Conservation (phyloP, 2,888 invertebrate genomes). For the Ochropacha duplaris region DNA sequence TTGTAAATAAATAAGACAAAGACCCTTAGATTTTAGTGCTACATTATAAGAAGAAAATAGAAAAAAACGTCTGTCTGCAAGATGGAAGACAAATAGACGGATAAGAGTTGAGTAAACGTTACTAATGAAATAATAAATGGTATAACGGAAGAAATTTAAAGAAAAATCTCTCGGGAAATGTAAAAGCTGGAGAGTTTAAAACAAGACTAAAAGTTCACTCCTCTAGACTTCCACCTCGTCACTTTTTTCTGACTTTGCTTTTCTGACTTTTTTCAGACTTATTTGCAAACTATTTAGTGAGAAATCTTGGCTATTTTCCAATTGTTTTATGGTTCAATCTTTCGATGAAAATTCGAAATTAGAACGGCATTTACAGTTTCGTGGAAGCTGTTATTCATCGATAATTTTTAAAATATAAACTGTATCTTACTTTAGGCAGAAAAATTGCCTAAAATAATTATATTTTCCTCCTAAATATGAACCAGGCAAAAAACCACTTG, state of each 20-base stretch:
- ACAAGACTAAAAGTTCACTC: neutral
- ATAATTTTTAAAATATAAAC: neutral
- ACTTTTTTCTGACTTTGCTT: neutral
- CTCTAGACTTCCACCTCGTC: neutral
- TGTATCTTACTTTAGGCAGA: neutral
- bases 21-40: neutral
- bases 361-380: neutral
- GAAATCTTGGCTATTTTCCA: neutral
- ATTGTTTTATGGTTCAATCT: neutral
- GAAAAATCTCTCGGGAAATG: slow-evolving; percentile 13
- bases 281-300: neutral
- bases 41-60: neutral
- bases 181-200: slow-evolving; percentile 10
- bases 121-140: slow-evolving; percentile 59
- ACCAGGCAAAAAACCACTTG: neutral
- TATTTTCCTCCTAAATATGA: neutral
- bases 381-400: neutral
- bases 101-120: slow-evolving; percentile 40
- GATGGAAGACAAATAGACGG: slow-evolving; percentile 49
- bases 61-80: slow-evolving; percentile 17
- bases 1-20: neutral
- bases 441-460: neutral
- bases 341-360: neutral
- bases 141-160: slow-evolving; percentile 26
- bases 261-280: too few relatives aligned